Percentiles rank a stretch among this genome's conserved stretches.
phyloP scores from a whole-genome alignment of 37 sponge, comb jelly and placozoan species.

The Hormiphora californensis region DNA sequence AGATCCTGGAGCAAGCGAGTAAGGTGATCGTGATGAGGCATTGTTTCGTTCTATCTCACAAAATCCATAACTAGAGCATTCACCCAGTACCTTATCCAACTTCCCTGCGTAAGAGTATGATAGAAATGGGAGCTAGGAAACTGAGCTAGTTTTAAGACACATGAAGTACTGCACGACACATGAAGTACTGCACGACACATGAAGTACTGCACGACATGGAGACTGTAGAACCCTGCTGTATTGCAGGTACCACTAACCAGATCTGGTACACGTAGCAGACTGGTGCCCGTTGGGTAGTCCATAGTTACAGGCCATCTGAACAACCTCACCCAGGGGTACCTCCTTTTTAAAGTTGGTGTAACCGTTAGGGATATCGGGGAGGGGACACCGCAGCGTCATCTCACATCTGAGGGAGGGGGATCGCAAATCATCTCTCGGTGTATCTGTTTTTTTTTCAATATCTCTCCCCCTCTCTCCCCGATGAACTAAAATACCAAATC shows the following conservation, averaged over 20 bases:
- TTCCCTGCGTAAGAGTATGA: not conserved
- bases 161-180: no score
- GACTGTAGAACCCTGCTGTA: no score
- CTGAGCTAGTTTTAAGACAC: no score
- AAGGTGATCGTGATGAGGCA: not conserved
- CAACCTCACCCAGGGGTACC: not conserved
- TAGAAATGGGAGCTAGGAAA: no score
- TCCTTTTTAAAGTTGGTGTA: not conserved
- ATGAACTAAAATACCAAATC: no score
- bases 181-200: no score
- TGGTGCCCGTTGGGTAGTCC: conserved; percentile 3
- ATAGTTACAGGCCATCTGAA: not conserved
- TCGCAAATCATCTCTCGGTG: no score
- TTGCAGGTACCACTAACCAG: no score
- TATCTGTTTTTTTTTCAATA: no score
- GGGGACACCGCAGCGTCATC: not conserved
- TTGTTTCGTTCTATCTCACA: not conserved
- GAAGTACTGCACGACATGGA: no score
- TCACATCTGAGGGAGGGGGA: no score
- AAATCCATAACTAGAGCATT: not conserved
- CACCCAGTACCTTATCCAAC: not conserved
- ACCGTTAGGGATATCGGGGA: not conserved
- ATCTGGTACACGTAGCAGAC: not conserved
- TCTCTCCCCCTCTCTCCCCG: no score
- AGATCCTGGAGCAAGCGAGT: not conserved